Evolutionary conservation across 1,140 invertebrate species (phyloP).

Genomic region (Olivierus martensii): DNA sequence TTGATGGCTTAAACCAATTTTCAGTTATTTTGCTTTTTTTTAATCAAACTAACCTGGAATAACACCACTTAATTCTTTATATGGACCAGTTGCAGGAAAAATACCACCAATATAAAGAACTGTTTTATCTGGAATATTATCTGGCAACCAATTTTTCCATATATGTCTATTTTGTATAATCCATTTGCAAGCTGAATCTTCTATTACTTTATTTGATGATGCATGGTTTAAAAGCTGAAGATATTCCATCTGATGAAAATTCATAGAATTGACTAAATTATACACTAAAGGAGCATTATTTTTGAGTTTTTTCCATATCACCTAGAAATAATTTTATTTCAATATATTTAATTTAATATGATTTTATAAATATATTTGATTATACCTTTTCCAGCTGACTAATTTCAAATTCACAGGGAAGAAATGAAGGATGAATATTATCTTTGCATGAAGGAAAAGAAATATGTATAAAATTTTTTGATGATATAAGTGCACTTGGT

Average conservation of each 20-base stretch:
- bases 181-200: slow-evolving; percentile 53
- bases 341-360: too few species aligned
- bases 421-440: slow-evolving; percentile 10
- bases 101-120: slow-evolving; percentile 54
- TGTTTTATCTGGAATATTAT: slow-evolving; percentile 34
- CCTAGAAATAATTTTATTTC: slow-evolving; percentile 1
- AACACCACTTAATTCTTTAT: slow-evolving; percentile 46
- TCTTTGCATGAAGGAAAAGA: slow-evolving; percentile 32
- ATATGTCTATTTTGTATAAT: slow-evolving; percentile 38
- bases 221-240: slow-evolving; percentile 34
- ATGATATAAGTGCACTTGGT: slow-evolving; percentile 40
- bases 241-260: slow-evolving; percentile 40
- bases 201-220: slow-evolving; percentile 20
- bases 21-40: too few species aligned
- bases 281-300: slow-evolving; percentile 17
- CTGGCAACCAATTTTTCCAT: slow-evolving; percentile 41
- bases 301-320: slow-evolving; percentile 9
- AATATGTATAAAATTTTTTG: slow-evolving; percentile 27
- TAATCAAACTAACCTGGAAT: slow-evolving; percentile 32
- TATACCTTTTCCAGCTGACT: slow-evolving; percentile 47
- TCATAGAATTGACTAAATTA: slow-evolving; percentile 40
- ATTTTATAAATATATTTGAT: neutral
- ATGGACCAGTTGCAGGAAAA: slow-evolving; percentile 47
- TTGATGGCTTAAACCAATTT: too few species aligned
- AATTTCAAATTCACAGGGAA: slow-evolving; percentile 44